Base-by-base conservation (phyloP, 2,888 invertebrate genomes). In the Xestia c-nigrum region DNA sequence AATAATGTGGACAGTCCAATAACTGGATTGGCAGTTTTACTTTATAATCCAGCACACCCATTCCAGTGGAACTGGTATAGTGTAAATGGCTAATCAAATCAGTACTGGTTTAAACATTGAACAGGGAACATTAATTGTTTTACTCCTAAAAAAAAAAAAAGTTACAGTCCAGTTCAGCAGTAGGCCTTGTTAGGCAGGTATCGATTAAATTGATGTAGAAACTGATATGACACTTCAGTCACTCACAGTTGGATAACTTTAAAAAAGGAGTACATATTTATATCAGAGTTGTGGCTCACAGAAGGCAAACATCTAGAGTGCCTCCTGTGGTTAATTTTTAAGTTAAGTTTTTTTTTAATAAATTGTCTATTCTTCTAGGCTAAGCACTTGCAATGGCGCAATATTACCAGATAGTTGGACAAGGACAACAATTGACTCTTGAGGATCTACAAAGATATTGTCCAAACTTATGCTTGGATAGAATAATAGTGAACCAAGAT, bases 361-460 rank as follows among this genome's bases (percentile, higher is more conserved):
- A 69, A 24, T 31, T 76, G 40, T 71, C 50, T 84, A 79, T 85
- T 76, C 85, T 92, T 92, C 86, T 90, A 96, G 96, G 95, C 87
- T 96, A 94, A 95, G 89, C 85, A 85, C 89, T 92, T 93, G 96
- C 94, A 93, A 98, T 98, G 98, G 98, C 98, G 93, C 97, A 98
- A 94, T 98, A 97, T 95, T 98, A 97, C 93, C 97, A 98, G 90
- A 97, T 98, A 92, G 97, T 97, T 92, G 97, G 97, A 92, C 97
- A 97, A 94, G 94, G 95, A 89, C 97, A 96, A 92, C 94, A 95
- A 90, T 89, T 97, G 77, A 95, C 97, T 81, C 91, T 97, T 86
- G 97, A 97, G 88, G 97, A 98, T 88, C 91, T 97, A 84, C 97
- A 97, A 93, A 97, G 97, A 90, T 97, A 97, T 91, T 97, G 97